A percentile compares a stretch with the other conserved stretches of the same genome.
phyloP scores from a whole-genome alignment of 2,797 vertebrate genomes.

The Bufotes viridis region DNA sequence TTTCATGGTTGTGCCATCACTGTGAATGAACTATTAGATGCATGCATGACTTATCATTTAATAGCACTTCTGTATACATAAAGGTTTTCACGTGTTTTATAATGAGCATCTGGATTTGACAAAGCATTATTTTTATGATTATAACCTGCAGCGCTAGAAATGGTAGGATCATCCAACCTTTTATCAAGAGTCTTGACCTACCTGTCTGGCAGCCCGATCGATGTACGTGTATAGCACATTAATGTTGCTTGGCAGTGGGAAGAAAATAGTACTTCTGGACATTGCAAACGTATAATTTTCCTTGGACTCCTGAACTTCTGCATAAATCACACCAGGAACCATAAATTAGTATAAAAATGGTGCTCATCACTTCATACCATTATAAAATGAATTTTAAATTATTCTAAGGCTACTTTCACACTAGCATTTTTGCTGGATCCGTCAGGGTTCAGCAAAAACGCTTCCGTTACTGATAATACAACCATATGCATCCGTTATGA shows the following conservation, averaged over 20 bases:
- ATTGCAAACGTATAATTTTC: slow-evolving; percentile 23
- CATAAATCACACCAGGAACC: slow-evolving; percentile 1
- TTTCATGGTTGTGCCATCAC: slow-evolving; percentile 6
- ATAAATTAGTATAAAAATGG: slow-evolving; percentile 8
- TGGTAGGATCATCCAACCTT: neutral
- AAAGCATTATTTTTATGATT: slow-evolving; percentile 33
- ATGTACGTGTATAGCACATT: neutral
- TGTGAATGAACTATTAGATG: slow-evolving; percentile 28
- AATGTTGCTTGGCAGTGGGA: neutral
- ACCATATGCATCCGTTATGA: too few species aligned
- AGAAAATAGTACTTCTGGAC: slow-evolving; percentile 9
- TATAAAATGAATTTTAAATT: neutral
- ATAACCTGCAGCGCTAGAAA: slow-evolving; percentile 9
- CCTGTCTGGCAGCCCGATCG: neutral
- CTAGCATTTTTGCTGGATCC: too few species aligned
- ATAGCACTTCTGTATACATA: slow-evolving; percentile 5
- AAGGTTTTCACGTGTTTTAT: neutral
- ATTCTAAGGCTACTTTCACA: neutral
- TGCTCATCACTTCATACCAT: neutral
- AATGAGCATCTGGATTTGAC: neutral
- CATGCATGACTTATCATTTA: slow-evolving; percentile 25
- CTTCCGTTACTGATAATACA: too few species aligned
- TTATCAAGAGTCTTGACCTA: slow-evolving; percentile 11
- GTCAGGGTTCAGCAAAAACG: too few species aligned
- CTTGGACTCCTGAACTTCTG: slow-evolving; percentile 18